A percentile compares a stretch with the other conserved stretches of the same genome.
These are phyloP conservation scores for Catocala nupta DNA, from an alignment of 2,888 invertebrate species.

Conservation along the genomic window DNA sequence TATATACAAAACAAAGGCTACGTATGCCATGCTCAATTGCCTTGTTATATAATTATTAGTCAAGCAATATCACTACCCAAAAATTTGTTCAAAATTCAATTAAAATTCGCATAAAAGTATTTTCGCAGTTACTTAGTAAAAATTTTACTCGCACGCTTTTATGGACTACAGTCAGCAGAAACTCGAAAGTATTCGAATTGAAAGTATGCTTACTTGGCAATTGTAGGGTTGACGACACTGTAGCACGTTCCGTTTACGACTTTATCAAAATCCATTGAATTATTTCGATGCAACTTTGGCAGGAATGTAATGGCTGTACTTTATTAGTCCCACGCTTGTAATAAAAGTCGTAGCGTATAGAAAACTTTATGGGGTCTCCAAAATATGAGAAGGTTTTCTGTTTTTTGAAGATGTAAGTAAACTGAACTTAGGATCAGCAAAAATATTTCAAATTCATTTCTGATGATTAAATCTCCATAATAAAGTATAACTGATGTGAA, in stretches of 20 bases:
- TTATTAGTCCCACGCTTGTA: slow-evolving; percentile 62
- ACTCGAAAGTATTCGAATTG: slow-evolving; percentile 21
- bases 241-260: slow-evolving; percentile 46
- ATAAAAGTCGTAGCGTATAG: slow-evolving; percentile 54
- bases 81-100: too few relatives aligned
- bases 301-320: slow-evolving; percentile 54
- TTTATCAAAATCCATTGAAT: slow-evolving; percentile 62
- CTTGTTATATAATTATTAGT: too few relatives aligned
- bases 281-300: slow-evolving; percentile 60
- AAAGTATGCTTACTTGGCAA: slow-evolving; percentile 18
- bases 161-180: slow-evolving; percentile 23
- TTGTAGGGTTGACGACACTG: slow-evolving; percentile 28
- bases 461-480: too few relatives aligned
- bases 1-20: too few relatives aligned
- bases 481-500: too few relatives aligned
- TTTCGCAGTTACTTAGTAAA: slow-evolving; percentile 5
- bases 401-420: slow-evolving; percentile 9
- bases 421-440: background rate
- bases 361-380: slow-evolving; percentile 45
- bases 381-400: slow-evolving; percentile 12
- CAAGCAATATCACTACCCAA: too few relatives aligned
- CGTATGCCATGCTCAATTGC: too few relatives aligned
- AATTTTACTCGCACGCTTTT: slow-evolving; percentile 17
- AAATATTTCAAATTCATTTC: too few relatives aligned
- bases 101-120: too few relatives aligned